These are phyloP conservation scores for Lithodes maja DNA, from an alignment of 2,888 invertebrate species.

Conservation along the genomic window DNA sequence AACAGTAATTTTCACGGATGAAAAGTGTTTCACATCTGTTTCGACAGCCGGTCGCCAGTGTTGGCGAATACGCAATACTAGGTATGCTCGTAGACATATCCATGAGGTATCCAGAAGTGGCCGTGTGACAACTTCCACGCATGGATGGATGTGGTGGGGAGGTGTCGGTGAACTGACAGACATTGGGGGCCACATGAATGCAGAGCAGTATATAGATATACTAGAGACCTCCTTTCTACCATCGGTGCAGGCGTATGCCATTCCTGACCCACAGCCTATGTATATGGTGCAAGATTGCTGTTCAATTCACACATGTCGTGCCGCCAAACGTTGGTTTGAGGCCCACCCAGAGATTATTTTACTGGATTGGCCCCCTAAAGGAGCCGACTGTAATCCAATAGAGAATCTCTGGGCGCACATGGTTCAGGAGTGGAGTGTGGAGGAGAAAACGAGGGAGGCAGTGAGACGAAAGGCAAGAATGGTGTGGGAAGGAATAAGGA, in stretches of 20 bases:
- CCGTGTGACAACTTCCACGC: no score
- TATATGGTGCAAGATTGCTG: background rate
- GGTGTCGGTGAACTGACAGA: conserved; percentile 16
- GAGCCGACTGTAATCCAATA: background rate
- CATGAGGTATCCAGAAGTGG: background rate
- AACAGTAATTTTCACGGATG: background rate
- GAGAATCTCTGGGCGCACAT: background rate
- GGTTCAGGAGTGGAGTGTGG: background rate
- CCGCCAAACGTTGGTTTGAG: background rate
- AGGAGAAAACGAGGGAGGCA: no score
- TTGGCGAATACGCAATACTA: background rate
- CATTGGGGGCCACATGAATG: conserved; percentile 1
- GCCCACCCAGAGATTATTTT: background rate
- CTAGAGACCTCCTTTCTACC: background rate
- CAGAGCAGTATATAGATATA: background rate
- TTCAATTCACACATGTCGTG: background rate
- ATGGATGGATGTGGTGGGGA: no score
- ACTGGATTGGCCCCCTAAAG: no score
- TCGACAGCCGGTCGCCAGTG: background rate
- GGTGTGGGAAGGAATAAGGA: background rate
- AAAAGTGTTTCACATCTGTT: background rate
- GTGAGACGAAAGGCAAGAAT: background rate
- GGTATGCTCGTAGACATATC: background rate
- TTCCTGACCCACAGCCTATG: no score
- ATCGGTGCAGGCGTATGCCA: no score